Evolutionary conservation across 37 sponge, comb jelly and placozoan genomes (phyloP), one percentile per base, ranked within the genome.

Genomic region (Halichondria panicea): DNA sequence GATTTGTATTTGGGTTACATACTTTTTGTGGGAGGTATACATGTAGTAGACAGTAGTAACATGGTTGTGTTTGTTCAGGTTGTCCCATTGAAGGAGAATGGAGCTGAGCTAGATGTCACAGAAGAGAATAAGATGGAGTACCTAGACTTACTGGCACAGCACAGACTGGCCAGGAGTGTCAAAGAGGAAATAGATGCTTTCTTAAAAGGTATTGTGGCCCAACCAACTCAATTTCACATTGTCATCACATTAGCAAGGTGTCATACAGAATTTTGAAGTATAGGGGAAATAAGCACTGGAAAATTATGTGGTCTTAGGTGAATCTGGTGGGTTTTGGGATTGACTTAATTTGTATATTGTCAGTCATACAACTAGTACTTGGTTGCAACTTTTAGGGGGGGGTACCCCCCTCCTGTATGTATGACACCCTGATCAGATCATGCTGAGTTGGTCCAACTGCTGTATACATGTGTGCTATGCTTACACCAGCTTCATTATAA

Each of bases 61-160:
- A 8, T 9, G 41, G 19, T 40, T n/a, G 41, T 66, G 66, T 37
- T 38, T 66, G 66, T 12, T 18, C 72, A 95, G 92, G 66, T 85
- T 5, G 80, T 96, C 9, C 86, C 91, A 13, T 80, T 96, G 55
- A 76, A 75, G 8, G 81, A 87, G 30, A 72, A 82, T 40, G 97
- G 97, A 4, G 89, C 69, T n/a, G 70, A 88, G 35, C 75, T 85
- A 18, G 75, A 69, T 32, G 97, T 96, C n/a, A 93, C 94, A 34
- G 93, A 96, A 59, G 68, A 71, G 48, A 96, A 96, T 52, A 96
- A 96, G 43, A 39, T 84, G 54, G 63, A 87, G 56, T 96, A 96
- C 59, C 82, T 96, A 31, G 80, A 93, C 54, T 62, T 87, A 0
- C 43, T 96, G 39, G 89, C 97, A 9, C 82, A 96, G 63, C 81